Conservation (phyloP, 2,888 invertebrate genomes). For the Eristalis tenax region DNA sequence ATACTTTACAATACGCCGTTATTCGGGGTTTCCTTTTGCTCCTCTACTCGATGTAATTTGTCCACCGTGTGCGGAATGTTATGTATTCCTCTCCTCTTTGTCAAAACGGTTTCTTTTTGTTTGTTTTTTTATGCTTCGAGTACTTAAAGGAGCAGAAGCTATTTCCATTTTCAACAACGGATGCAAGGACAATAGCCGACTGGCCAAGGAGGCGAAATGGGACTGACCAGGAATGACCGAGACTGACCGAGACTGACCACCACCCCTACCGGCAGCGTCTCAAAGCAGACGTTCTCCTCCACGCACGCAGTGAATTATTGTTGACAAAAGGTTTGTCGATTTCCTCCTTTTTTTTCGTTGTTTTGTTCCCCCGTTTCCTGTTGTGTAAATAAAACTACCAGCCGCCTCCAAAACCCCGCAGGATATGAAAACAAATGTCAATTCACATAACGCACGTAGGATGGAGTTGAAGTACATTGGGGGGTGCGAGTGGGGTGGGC, state of each 20-base stretch:
- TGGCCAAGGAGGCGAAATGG: too few relatives aligned
- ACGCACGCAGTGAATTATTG: constrained; percentile 39
- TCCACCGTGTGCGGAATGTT: constrained; percentile 30
- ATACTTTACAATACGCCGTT: constrained; percentile 42
- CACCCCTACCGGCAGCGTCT: background rate
- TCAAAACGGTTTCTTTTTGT: constrained; percentile 4
- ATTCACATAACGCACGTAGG: constrained; percentile 34
- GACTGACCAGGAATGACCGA: background rate
- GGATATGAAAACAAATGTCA: constrained; percentile 56
- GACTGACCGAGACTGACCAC: background rate
- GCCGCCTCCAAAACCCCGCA: background rate
- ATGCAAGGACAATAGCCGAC: constrained; percentile 26
- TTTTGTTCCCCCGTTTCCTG: constrained; percentile 2
- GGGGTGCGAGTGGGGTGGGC: background rate
- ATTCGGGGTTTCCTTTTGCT: constrained; percentile 19
- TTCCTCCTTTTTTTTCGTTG: background rate
- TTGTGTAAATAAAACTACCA: constrained; percentile 13
- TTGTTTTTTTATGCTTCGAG: constrained; percentile 22
- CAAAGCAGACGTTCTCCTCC: background rate
- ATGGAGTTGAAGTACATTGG: background rate
- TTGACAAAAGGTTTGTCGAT: constrained; percentile 33
- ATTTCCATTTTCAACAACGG: constrained; percentile 28
- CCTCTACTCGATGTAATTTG: constrained; percentile 13
- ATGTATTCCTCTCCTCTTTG: constrained; percentile 11
- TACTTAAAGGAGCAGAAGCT: constrained; percentile 36